phyloP scores from a whole-genome alignment of 2,888 invertebrate species.

The Coremacera marginata region DNA sequence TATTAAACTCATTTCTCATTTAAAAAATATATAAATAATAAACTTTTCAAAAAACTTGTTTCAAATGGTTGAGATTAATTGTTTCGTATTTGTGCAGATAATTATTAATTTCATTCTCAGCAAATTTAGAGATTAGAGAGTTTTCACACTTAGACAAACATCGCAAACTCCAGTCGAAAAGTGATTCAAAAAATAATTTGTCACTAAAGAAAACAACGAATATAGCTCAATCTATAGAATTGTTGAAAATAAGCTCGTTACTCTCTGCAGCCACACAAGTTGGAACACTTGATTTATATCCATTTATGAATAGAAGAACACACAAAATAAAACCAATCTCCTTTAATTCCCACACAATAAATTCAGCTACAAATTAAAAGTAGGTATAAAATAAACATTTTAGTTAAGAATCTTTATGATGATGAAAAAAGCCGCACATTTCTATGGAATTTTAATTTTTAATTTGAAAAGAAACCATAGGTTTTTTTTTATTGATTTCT shows the following conservation, averaged over 20 bases:
- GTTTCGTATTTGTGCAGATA: too few relatives aligned
- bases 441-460: slow-evolving; percentile 25
- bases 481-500: slow-evolving; percentile 11
- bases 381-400: neutral
- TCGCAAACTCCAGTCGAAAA: too few relatives aligned
- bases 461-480: neutral
- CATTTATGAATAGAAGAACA: neutral
- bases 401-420: neutral
- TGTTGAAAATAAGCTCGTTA: too few relatives aligned
- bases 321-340: too few relatives aligned
- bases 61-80: too few relatives aligned
- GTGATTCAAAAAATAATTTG: too few relatives aligned
- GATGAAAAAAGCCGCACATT: slow-evolving; percentile 12
- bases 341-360: too few relatives aligned
- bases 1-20: too few relatives aligned
- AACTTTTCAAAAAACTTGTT: neutral
- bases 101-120: too few relatives aligned
- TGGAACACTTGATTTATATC: neutral
- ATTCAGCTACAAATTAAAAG: neutral
- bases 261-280: slow-evolving; percentile 12
- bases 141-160: too few relatives aligned
- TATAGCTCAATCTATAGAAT: neutral
- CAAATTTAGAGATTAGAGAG: too few relatives aligned
- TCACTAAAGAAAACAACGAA: neutral
- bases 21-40: neutral